A percentile compares a stretch with the other conserved stretches of the same genome.
phyloP scores from a whole-genome alignment of 2,888 invertebrate species.

The Sarcophaga variegata region DNA sequence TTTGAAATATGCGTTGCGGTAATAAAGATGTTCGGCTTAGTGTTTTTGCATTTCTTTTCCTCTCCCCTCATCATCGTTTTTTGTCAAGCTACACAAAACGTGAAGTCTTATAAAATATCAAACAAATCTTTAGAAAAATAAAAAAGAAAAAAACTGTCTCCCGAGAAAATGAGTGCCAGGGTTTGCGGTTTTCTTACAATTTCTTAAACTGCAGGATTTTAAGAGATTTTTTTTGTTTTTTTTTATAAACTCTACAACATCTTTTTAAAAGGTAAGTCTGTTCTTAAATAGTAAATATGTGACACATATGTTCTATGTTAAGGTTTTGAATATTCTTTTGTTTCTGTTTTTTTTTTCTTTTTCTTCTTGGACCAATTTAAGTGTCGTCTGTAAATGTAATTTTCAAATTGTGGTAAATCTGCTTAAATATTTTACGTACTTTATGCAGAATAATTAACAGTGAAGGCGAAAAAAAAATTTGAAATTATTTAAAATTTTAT shows the following conservation, averaged over 20 bases:
- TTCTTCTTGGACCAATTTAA: conserved; percentile 3
- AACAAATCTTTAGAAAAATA: neutral
- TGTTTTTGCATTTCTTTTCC: neutral
- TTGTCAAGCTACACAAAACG: neutral
- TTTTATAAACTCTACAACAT: neutral
- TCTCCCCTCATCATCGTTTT: neutral
- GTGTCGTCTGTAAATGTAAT: conserved; percentile 13
- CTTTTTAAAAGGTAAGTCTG: neutral
- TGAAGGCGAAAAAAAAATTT: too few species aligned
- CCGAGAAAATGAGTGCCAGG: too few species aligned
- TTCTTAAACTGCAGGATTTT: neutral
- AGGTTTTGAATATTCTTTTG: neutral
- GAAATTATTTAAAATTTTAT: too few species aligned
- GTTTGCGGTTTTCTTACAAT: conserved; percentile 1
- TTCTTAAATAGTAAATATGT: neutral
- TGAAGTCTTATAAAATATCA: conserved; percentile 22
- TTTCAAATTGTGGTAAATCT: conserved; percentile 36
- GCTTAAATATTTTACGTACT: neutral
- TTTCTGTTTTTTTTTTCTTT: neutral
- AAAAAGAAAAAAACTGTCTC: too few species aligned
- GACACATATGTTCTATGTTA: neutral
- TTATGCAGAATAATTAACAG: too few species aligned
- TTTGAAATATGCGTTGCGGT: conserved; percentile 49
- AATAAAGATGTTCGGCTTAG: conserved; percentile 28
- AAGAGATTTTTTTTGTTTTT: neutral